phyloP scores from a whole-genome alignment of 2,113 vertebrate species.

The Oryzias melastigma region DNA sequence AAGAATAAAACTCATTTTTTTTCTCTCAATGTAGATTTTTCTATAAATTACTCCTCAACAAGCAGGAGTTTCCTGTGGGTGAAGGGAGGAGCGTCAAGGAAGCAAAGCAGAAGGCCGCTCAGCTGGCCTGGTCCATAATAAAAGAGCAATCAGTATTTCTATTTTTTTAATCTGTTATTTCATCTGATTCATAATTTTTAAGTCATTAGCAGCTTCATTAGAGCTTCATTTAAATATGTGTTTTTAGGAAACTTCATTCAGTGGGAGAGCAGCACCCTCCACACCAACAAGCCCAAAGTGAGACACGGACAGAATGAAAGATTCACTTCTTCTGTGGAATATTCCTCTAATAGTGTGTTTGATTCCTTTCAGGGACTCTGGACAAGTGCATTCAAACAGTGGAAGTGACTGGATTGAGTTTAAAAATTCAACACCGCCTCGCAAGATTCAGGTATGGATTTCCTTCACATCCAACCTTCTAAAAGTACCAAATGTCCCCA shows the following conservation, averaged over 20 bases:
- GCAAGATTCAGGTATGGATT: constrained; percentile 28
- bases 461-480: no score
- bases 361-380: constrained; percentile 14
- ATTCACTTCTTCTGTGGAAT: not conserved
- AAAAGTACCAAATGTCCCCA: no score
- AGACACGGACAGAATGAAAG: no score
- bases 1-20: not conserved
- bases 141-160: constrained; percentile 31
- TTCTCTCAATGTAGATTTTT: constrained; percentile 56
- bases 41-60: constrained; percentile 53
- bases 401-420: constrained; percentile 1
- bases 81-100: constrained; percentile 46
- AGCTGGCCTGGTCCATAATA: constrained; percentile 10
- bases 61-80: constrained; percentile 54
- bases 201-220: not conserved
- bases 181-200: not conserved
- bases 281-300: no score
- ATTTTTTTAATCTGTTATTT: constrained; percentile 43
- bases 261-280: no score
- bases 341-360: not conserved
- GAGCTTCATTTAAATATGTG: no score
- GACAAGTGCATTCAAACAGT: not conserved
- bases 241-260: no score
- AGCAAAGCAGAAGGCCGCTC: constrained; percentile 5
- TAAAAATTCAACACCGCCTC: not conserved